These are phyloP conservation scores for Phocoena sinus DNA, from an alignment of 2,113 vertebrate species.

Conservation along the genomic window DNA sequence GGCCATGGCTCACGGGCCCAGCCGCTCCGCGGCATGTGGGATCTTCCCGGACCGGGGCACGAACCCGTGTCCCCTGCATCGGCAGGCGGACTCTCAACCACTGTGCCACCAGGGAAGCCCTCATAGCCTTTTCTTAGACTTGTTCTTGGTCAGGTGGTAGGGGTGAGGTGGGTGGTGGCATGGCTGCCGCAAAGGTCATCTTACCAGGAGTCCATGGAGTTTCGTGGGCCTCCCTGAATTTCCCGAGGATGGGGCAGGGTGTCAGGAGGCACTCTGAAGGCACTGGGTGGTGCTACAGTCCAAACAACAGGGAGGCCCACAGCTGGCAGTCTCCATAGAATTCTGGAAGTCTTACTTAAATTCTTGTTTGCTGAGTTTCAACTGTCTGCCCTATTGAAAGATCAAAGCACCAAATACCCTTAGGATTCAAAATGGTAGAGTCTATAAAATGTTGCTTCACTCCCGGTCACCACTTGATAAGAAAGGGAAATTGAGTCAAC, in stretches of 20 bases:
- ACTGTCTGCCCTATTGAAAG: neutral
- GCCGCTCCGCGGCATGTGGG: too few relatives aligned
- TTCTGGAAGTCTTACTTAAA: neutral
- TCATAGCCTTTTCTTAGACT: neutral
- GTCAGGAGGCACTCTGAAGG: neutral
- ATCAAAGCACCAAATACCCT: neutral
- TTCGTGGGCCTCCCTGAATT: neutral
- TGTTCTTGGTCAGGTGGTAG: neutral
- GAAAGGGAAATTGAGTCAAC: neutral
- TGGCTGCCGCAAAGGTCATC: neutral
- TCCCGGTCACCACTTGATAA: neutral
- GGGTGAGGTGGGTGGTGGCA: neutral
- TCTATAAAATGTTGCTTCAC: neutral
- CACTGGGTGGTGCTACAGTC: too few relatives aligned
- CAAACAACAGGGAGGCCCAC: neutral
- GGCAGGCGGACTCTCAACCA: too few relatives aligned
- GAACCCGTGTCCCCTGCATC: too few relatives aligned
- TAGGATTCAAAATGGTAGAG: neutral
- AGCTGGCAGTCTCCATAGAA: neutral
- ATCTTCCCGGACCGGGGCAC: too few relatives aligned
- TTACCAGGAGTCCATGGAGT: fast-evolving
- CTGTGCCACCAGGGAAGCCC: too few relatives aligned
- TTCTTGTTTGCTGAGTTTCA: neutral
- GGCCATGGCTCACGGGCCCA: too few relatives aligned
- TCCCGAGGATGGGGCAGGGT: fast-evolving